Percentiles rank a stretch among this genome's conserved stretches.
Evolutionary conservation across 1,140 invertebrate species (phyloP).

Genomic region (Branchinecta lynchi): DNA sequence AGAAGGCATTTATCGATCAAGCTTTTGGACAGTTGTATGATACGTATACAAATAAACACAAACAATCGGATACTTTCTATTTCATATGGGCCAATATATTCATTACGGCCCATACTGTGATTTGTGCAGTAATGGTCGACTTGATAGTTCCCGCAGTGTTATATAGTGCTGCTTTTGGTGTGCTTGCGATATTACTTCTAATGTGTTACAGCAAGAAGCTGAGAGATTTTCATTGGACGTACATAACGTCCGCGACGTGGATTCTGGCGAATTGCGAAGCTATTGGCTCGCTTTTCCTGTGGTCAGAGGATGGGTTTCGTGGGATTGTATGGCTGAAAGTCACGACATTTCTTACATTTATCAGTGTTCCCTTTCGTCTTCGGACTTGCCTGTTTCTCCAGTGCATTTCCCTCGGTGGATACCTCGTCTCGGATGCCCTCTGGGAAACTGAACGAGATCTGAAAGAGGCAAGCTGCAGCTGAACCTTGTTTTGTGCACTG

Average conservation of each 20-base stretch:
- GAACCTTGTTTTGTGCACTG: too few relatives aligned
- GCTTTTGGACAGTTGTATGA: conserved; percentile 1
- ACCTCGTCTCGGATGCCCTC: too few relatives aligned
- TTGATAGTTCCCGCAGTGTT: not conserved
- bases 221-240: not conserved
- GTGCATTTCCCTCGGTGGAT: not conserved
- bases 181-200: not conserved
- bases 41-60: conserved; percentile 5
- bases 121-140: not conserved
- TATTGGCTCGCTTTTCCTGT: not conserved
- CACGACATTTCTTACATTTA: conserved; percentile 7
- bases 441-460: too few relatives aligned
- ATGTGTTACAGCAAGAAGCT: not conserved
- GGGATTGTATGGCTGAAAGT: not conserved
- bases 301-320: not conserved
- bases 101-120: not conserved
- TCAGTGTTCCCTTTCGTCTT: not conserved
- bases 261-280: not conserved
- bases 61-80: not conserved
- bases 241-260: not conserved
- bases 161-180: not conserved
- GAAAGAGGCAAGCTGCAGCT: too few relatives aligned
- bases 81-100: conserved; percentile 12
- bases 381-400: not conserved
- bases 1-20: conserved; percentile 5